Conservation (phyloP, 1,140 invertebrate genomes). For the Trichogramma pretiosum region DNA sequence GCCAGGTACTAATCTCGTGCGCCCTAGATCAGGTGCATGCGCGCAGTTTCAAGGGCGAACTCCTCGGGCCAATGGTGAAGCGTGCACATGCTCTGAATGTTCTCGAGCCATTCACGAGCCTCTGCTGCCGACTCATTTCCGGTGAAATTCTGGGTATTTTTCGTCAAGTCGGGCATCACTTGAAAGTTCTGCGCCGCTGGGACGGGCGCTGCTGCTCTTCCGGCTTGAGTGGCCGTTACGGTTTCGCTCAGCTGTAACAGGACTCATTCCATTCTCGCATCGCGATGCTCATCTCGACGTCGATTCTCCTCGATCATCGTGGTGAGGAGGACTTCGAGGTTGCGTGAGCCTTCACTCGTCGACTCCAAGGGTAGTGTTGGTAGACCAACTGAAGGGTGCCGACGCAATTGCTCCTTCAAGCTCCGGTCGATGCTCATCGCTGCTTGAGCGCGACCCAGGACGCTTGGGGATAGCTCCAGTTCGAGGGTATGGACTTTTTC, state of each 20-base stretch:
- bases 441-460: too few relatives aligned
- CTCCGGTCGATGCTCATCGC: not conserved
- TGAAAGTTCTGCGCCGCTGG: conserved; percentile 7
- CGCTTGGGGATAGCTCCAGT: too few relatives aligned
- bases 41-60: too few relatives aligned
- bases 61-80: too few relatives aligned
- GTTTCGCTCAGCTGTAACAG: not conserved
- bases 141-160: conserved; percentile 3
- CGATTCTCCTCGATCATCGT: not conserved
- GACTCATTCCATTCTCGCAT: not conserved
- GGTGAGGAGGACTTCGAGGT: not conserved
- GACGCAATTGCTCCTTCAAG: not conserved
- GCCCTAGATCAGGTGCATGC: too few relatives aligned
- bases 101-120: conserved; percentile 5
- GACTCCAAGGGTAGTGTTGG: not conserved
- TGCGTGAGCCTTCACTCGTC: not conserved
- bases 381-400: not conserved
- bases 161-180: conserved; percentile 6
- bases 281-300: not conserved
- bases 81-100: conserved; percentile 4
- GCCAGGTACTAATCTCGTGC: too few relatives aligned
- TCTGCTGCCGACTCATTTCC: conserved; percentile 1
- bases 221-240: not conserved
- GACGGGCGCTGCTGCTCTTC: not conserved
- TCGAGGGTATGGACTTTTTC: too few relatives aligned